phyloP scores from a whole-genome alignment of 2,888 invertebrate species.

The Cryptophagus acutangulus region DNA sequence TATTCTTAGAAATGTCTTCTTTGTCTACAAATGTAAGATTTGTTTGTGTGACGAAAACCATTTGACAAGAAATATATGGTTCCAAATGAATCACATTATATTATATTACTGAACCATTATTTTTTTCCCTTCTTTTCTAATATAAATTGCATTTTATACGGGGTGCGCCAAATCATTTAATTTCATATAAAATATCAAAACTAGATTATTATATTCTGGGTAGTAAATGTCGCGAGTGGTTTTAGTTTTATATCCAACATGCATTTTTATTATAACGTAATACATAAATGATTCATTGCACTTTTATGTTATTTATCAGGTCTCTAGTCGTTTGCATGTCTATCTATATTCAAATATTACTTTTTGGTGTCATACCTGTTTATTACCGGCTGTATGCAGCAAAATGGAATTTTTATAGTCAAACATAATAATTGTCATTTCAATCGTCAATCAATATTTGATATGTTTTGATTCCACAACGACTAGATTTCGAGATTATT shows the following conservation, averaged over 20 bases:
- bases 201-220: not conserved
- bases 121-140: not conserved
- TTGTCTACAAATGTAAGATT: slow-evolving; percentile 24
- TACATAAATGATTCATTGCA: no score
- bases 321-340: no score
- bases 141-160: not conserved
- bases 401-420: not conserved
- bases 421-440: no score
- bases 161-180: not conserved
- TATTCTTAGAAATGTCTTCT: slow-evolving; percentile 26
- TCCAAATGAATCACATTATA: slow-evolving; percentile 29
- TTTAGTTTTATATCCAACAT: not conserved
- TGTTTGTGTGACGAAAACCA: slow-evolving; percentile 28
- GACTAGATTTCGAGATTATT: no score
- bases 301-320: no score
- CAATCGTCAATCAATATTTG: no score
- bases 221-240: not conserved
- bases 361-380: no score
- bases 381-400: no score
- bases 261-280: not conserved
- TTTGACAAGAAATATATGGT: slow-evolving; percentile 29
- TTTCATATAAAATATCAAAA: no score
- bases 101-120: slow-evolving; percentile 16
- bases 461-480: no score
- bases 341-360: no score